phyloP scores from a whole-genome alignment of 2,113 vertebrate species.

The Atractosteus spatula region DNA sequence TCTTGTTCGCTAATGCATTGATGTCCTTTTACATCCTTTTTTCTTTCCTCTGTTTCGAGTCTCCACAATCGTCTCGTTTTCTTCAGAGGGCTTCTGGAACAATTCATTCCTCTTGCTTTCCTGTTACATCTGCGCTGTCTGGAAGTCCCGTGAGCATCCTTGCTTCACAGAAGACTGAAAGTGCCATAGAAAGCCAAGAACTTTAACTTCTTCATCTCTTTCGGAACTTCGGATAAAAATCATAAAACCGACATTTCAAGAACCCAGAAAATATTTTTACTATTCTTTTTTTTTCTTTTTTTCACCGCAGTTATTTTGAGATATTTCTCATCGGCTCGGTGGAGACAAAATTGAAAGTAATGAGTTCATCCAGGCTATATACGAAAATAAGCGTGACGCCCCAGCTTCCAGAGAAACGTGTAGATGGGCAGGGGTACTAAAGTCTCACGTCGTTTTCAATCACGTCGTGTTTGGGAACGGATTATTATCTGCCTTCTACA shows the following conservation, averaged over 20 bases:
- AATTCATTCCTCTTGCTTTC: slow-evolving; percentile 40
- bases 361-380: slow-evolving; percentile 53
- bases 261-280: too few species aligned
- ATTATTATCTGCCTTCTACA: slow-evolving; percentile 44
- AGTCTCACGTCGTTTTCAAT: slow-evolving; percentile 40
- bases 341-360: slow-evolving; percentile 37
- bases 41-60: slow-evolving; percentile 10
- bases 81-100: slow-evolving; percentile 41
- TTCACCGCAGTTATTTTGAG: too few species aligned
- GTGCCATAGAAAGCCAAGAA: too few species aligned
- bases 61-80: not conserved
- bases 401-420: slow-evolving; percentile 23
- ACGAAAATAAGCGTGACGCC: slow-evolving; percentile 44
- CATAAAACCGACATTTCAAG: too few species aligned
- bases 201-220: too few species aligned
- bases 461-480: slow-evolving; percentile 23
- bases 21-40: not conserved
- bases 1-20: too few species aligned
- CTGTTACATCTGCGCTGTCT: slow-evolving; percentile 46
- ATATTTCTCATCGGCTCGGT: slow-evolving; percentile 5
- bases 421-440: slow-evolving; percentile 33
- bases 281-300: slow-evolving; percentile 4
- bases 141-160: slow-evolving; percentile 37
- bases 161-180: too few species aligned
- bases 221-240: too few species aligned